A percentile compares a stretch with the other conserved stretches of the same genome.
Conservation (phyloP, 2,113 vertebrate genomes). For the Sporophila hypoxantha region DNA sequence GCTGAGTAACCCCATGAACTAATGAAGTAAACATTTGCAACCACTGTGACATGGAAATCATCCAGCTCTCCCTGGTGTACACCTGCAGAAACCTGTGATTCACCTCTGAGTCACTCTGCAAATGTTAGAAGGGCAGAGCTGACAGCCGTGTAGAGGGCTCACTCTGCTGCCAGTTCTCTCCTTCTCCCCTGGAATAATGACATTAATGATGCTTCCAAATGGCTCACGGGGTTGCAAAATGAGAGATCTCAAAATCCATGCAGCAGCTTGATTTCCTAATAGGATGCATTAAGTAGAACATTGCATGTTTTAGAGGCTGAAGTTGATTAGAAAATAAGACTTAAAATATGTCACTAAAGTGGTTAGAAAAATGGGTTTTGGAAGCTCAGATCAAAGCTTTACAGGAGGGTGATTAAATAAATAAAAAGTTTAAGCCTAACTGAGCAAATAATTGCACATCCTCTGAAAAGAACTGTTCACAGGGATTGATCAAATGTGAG, state of each 20-base stretch:
- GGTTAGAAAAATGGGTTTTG: constrained; percentile 66
- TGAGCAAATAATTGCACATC: constrained; percentile 82
- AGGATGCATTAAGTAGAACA: constrained; percentile 71
- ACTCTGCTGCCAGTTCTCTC: constrained; percentile 57
- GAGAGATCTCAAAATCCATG: constrained; percentile 61
- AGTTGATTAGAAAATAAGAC: constrained; percentile 70
- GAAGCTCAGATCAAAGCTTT: constrained; percentile 75
- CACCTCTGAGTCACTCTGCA: constrained; percentile 77
- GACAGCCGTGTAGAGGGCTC: constrained; percentile 42
- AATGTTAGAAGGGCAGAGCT: constrained; percentile 66
- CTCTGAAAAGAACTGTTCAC: constrained; percentile 69
- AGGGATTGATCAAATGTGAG: constrained; percentile 73
- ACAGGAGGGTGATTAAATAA: constrained; percentile 75
- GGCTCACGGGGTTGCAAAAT: constrained; percentile 64
- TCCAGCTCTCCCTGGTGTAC: constrained; percentile 72
- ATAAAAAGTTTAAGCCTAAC: constrained; percentile 76
- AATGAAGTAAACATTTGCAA: constrained; percentile 76
- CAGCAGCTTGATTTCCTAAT: constrained; percentile 71
- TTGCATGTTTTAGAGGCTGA: constrained; percentile 70
- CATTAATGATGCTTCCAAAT: constrained; percentile 71
- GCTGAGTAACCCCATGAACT: constrained; percentile 75
- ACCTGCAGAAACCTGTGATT: constrained; percentile 80
- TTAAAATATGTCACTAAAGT: constrained; percentile 71
- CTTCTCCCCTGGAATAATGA: constrained; percentile 66
- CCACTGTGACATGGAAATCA: constrained; percentile 67